Percentiles rank a stretch among this genome's conserved stretches.
Conservation (phyloP, 2,888 invertebrate species). For the Hololepta plana region DNA sequence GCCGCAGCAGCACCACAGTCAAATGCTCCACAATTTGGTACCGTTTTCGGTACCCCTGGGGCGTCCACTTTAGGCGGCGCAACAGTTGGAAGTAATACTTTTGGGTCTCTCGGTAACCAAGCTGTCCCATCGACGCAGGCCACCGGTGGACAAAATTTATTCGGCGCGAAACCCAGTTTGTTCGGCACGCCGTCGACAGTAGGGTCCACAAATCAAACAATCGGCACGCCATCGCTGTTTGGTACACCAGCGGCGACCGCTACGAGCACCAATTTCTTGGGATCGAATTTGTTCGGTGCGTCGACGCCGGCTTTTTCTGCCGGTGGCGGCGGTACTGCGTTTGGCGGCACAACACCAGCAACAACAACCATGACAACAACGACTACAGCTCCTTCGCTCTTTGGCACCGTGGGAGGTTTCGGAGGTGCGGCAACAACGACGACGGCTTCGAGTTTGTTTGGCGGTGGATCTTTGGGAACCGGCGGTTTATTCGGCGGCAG, state of each 20-base stretch:
- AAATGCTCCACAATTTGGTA: slow-evolving; percentile 13
- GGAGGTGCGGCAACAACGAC: slow-evolving; percentile 16
- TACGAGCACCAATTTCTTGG: too few species aligned
- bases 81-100: too few species aligned
- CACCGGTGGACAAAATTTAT: slow-evolving; percentile 4
- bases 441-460: slow-evolving; percentile 22
- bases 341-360: slow-evolving; percentile 1
- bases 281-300: background rate
- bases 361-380: background rate
- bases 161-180: slow-evolving; percentile 24
- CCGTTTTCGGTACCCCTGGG: slow-evolving; percentile 12
- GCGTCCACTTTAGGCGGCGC: slow-evolving; percentile 7
- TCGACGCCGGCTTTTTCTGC: slow-evolving; percentile 3
- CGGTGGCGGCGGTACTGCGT: background rate
- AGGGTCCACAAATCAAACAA: background rate
- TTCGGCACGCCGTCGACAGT: slow-evolving; percentile 26
- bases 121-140: slow-evolving; percentile 10
- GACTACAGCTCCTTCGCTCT: slow-evolving; percentile 7
- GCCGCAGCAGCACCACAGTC: slow-evolving; percentile 15
- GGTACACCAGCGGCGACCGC: slow-evolving; percentile 1
- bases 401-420: slow-evolving; percentile 9
- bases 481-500: slow-evolving; percentile 26
- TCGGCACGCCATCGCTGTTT: slow-evolving; percentile 2
- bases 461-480: slow-evolving; percentile 22
- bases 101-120: slow-evolving; percentile 5